Evolutionary conservation across 2,113 vertebrate species (phyloP), one percentile per base, ranked within the genome.

Genomic region (Laticauda laticaudata): DNA sequence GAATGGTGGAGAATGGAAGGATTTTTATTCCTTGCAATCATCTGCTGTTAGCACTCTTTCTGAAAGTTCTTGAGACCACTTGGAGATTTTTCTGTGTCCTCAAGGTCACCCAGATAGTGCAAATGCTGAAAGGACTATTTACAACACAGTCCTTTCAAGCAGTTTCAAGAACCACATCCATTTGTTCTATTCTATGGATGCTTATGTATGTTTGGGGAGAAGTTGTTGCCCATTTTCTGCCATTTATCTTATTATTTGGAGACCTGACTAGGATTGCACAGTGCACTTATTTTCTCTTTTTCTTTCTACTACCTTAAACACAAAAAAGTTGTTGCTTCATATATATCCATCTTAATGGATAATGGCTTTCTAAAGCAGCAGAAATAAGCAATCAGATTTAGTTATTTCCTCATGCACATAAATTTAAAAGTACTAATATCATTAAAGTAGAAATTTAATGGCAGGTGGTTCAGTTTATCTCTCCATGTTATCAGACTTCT

Each of bases 401-500:
- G 24, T 64, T 26, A 7, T 89, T 23, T 59, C 24, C 26, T 57
- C 43, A 57, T 43, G 55, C 34, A 26, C 4, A 45, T 59, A 26
- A 45, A 89, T 21, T 90, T 21, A 1, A 89, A 59, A 54, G 87
- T 20, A 20, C 15, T 87, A 54, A 87, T 29, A 59, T 53, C 86
- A n/a, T 7, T 26, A n/a, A 45, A 87, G 20, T 43, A 59, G 91
- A 90, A 93, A 95, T 88, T 88, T 87, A 64, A 91, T 88, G 45
- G 91, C 90, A 56, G 90, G 86, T 55, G 48, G 23, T 18, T 57
- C 55, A 64, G 21, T 24, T 81, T 34, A 59, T 11, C 0, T 5
- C 64, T 61, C 55, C 89, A 4, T 87, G 81, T 92, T 90, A 64
- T 57, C 75, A 85, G 93, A 92, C 55, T 91, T 94, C 69, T 48